A percentile compares a stretch with the other conserved stretches of the same genome.
Conservation (phyloP, 2,797 vertebrate species). For the Centroberyx gerrardi region DNA sequence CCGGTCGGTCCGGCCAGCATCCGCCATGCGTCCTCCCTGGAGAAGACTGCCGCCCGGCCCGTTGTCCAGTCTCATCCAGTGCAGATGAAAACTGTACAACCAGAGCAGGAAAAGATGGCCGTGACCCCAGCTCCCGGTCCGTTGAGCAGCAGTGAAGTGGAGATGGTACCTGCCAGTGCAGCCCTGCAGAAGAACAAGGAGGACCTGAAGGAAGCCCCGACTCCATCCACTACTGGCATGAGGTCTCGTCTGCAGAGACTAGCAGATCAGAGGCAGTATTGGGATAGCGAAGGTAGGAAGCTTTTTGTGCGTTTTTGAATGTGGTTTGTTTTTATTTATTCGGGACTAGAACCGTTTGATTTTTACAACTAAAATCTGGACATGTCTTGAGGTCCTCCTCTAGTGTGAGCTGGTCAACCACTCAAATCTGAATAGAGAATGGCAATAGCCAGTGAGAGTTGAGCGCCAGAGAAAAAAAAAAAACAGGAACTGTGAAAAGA, state of each 20-base stretch:
- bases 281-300: constrained; percentile 86
- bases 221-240: constrained; percentile 73
- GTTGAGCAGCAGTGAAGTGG: constrained; percentile 41
- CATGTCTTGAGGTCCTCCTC: too few species aligned
- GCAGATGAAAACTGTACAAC: constrained; percentile 18
- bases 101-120: constrained; percentile 35
- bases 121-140: constrained; percentile 16
- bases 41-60: constrained; percentile 37
- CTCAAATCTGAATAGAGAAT: too few species aligned
- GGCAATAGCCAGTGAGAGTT: too few species aligned
- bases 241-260: constrained; percentile 92
- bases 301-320: background rate
- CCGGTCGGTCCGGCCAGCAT: constrained; percentile 49
- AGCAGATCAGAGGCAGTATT: constrained; percentile 89
- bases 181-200: constrained; percentile 35
- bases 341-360: too few species aligned
- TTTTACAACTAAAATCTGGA: too few species aligned
- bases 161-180: constrained; percentile 4
- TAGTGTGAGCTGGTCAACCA: too few species aligned
- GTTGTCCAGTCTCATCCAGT: constrained; percentile 24
- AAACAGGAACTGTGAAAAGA: too few species aligned
- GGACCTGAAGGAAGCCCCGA: constrained; percentile 26
- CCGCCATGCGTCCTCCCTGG: constrained; percentile 52
- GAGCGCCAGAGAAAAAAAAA: too few species aligned
- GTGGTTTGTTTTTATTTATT: background rate